Base-by-base conservation (phyloP, 1,140 invertebrate species). In the Glossosoma conforme region DNA sequence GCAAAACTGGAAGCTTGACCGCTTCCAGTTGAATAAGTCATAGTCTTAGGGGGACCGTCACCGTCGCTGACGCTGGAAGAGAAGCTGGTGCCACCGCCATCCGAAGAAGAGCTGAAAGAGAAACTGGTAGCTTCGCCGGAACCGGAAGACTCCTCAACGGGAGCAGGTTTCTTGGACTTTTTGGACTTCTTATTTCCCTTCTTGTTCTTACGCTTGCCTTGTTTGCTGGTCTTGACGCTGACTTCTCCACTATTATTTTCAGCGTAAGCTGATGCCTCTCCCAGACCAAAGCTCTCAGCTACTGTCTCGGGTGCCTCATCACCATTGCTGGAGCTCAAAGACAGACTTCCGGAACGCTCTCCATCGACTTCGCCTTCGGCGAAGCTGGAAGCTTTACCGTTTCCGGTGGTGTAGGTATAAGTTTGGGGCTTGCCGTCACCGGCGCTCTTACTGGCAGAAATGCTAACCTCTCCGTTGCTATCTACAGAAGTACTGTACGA, bases 1-100 rank as follows among this genome's bases (percentile, higher is more conserved):
- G 56, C 56, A 8, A 22, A 40, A 33, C 46, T 44, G 3, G 19
- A 11, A 2, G 56, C 56, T 32, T 54, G 20, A 13, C 45, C 56
- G 25, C 51, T 45, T 3, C 56, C 56, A 30, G 46, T 54, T 2
- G 52, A 47, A 24, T 37, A 58, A 4, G 56, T 58, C 21, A 36
- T 41, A 9, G 51, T 58, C 15, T 58, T 43, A 9, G 56, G 46
- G 10, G 30, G n/a, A 30, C 51, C 46, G 20, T 19, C 19, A 3
- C 46, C 51, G 4, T 58, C 43, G 22, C 42, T 51, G 15, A 35
- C 43, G 28, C 51, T 54, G 6, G 11, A 25, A 3, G 50, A 53
- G 33, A 35, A 24, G 30, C 50, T 49, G 2, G 33, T 21, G 9
- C 14, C 21, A n/a, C 54, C 36, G 13, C 50, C 35, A 10, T 28